These are phyloP conservation scores for Dasypolia templi DNA, from an alignment of 2,888 invertebrate genomes.

Conservation along the genomic window DNA sequence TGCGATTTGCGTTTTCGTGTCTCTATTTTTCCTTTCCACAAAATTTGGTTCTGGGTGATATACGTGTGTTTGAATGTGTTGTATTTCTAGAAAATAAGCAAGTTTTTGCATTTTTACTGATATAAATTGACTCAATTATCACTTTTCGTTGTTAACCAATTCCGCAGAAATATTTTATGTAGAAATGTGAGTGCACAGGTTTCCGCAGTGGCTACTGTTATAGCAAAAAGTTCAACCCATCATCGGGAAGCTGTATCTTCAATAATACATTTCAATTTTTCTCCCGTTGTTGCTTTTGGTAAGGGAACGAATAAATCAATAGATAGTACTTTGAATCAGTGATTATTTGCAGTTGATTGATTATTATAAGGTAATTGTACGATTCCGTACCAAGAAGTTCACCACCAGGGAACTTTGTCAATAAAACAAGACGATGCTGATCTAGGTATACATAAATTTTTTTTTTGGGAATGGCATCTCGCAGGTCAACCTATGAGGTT, in stretches of 20 bases:
- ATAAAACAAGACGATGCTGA: too few relatives aligned
- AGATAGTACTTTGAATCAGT: conserved; percentile 2
- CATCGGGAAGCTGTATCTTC: conserved; percentile 23
- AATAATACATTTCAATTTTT: conserved; percentile 14
- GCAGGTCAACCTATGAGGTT: too few relatives aligned
- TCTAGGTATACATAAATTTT: too few relatives aligned
- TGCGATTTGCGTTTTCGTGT: conserved; percentile 39
- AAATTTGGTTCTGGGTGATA: conserved; percentile 25
- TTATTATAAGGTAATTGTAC: too few relatives aligned
- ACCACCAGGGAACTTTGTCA: too few relatives aligned
- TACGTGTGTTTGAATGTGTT: not conserved
- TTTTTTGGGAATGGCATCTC: too few relatives aligned
- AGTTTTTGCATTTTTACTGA: conserved; percentile 1
- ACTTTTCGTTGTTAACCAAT: conserved; percentile 3
- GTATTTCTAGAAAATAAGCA: not conserved
- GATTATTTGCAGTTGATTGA: conserved; percentile 2
- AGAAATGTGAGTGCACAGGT: not conserved
- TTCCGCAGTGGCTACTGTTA: too few relatives aligned
- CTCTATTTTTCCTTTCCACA: conserved; percentile 39
- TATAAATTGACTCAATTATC: conserved; percentile 4
- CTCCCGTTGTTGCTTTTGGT: conserved; percentile 13
- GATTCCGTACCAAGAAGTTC: too few relatives aligned
- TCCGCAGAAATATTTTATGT: conserved; percentile 7
- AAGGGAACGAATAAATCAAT: conserved; percentile 20
- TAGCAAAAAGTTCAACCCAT: conserved; percentile 18